Base-by-base conservation (phyloP, 2,113 vertebrate genomes). In the Psophia crepitans region DNA sequence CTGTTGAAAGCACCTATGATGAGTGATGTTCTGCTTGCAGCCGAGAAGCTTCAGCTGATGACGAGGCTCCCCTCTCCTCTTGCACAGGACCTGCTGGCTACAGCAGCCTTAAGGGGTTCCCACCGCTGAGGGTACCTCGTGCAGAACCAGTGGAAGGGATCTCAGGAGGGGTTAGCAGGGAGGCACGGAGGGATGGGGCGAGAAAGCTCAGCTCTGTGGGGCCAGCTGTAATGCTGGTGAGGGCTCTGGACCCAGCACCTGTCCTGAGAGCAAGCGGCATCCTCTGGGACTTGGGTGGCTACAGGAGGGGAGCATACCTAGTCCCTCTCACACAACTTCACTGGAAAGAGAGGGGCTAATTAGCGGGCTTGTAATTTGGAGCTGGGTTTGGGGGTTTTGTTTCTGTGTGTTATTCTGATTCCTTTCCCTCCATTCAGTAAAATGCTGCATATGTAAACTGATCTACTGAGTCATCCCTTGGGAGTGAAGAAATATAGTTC, bases 81-180 rank as follows among this genome's bases (percentile, higher is more conserved):
- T 22, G 27, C 1, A 0, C 0, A 1, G 23, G 7, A 39, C 49
- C 58, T 69, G 87, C 20, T 2, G 6, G 58, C 33, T 22, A 5
- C 0, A 35, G 27, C 76, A 66, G 35, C 37, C 39, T 70, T 46
- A 18, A 39, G n/a, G 35, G 8, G 20, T n/a, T 41, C 11, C 53
- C 24, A 9, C 35, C 4, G 1, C 43, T 3, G 2, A 35, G 24
- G 12, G 23, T 21, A 23, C 16, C 24, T 53, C 28, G 7, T 27
- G 39, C 91, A 48, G 35, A 84, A 3, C 21, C 0, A 0, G 3
- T 28, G 35, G 44, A 57, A 33, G 64, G 11, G 61, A 5, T 56
- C 22, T 48, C 7, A 8, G 57, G 30, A 61, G 77, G 14, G 11
- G 20, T 30, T 57, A 44, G 44, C 4, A 1, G 35, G 76, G 35